Conservation (phyloP, 92 coral and sea anemone genomes). For the Phenganax marumi region DNA sequence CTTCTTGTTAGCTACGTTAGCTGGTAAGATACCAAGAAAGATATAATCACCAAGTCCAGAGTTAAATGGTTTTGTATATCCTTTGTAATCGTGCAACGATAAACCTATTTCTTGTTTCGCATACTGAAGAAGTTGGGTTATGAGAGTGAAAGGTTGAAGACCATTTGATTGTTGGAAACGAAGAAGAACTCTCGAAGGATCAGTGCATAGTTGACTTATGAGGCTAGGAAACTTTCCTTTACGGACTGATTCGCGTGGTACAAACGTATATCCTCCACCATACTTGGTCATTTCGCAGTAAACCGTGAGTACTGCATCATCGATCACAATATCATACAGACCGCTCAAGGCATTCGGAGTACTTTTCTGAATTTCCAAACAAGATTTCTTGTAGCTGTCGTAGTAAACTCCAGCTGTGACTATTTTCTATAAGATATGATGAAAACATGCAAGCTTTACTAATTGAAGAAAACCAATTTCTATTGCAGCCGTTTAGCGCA, state of each 20-base stretch:
- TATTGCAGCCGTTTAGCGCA: too few species aligned
- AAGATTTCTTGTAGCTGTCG: too few species aligned
- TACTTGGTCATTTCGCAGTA: constrained; percentile 60
- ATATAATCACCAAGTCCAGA: too few species aligned
- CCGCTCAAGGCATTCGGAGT: constrained; percentile 46
- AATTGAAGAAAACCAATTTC: too few species aligned
- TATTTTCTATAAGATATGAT: too few species aligned
- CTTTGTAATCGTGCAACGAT: constrained; percentile 44
- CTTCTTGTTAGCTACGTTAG: neutral
- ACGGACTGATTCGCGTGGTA: constrained; percentile 14
- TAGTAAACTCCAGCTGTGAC: too few species aligned
- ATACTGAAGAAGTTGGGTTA: constrained; percentile 1
- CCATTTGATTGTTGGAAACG: too few species aligned
- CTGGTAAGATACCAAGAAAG: too few species aligned
- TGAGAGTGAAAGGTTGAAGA: constrained; percentile 39
- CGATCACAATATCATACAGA: constrained; percentile 35
- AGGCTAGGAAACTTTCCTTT: constrained; percentile 9
- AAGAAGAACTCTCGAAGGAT: too few species aligned
- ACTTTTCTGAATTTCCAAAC: constrained; percentile 5
- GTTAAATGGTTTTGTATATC: constrained; percentile 55
- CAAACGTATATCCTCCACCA: too few species aligned
- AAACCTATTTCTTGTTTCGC: constrained; percentile 20
- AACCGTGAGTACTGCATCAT: constrained; percentile 11
- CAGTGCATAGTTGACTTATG: too few species aligned
- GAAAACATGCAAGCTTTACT: too few species aligned